Conservation (phyloP, 2,113 vertebrate species). For the Halcyon senegalensis region DNA sequence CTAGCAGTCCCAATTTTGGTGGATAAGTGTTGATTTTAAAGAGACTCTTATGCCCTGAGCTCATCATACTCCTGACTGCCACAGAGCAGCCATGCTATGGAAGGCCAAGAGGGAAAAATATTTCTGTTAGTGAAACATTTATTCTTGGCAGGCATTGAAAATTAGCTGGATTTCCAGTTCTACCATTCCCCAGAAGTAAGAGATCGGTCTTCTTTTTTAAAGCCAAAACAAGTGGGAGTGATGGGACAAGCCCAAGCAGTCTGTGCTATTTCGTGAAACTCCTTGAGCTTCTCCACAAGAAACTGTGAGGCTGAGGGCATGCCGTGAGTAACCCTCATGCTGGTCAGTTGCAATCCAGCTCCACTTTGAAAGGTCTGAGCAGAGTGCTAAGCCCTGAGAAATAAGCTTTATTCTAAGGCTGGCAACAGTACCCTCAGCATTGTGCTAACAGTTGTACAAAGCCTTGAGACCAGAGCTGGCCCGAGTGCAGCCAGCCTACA, state of each 20-base stretch:
- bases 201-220: neutral
- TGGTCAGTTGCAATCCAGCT: neutral
- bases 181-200: neutral
- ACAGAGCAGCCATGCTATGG: conserved; percentile 4
- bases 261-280: neutral
- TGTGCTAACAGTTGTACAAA: rapidly evolving
- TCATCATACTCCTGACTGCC: conserved; percentile 51
- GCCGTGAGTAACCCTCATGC: neutral
- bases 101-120: conserved; percentile 39
- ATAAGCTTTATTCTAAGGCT: neutral
- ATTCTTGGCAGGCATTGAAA: conserved; percentile 3
- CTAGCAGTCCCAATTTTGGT: conserved; percentile 51
- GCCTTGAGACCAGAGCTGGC: neutral
- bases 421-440: neutral
- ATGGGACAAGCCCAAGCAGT: neutral
- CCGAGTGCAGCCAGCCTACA: neutral
- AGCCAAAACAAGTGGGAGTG: neutral
- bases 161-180: conserved; percentile 14
- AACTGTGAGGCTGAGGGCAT: neutral
- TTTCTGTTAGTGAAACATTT: conserved; percentile 44
- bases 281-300: neutral
- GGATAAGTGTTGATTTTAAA: conserved; percentile 62
- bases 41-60: conserved; percentile 58
- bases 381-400: neutral
- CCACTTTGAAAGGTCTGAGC: neutral